Evolutionary conservation across 2,797 vertebrate species (phyloP), one percentile per base, ranked within the genome.

Genomic region (Oreochromis mossambicus): DNA sequence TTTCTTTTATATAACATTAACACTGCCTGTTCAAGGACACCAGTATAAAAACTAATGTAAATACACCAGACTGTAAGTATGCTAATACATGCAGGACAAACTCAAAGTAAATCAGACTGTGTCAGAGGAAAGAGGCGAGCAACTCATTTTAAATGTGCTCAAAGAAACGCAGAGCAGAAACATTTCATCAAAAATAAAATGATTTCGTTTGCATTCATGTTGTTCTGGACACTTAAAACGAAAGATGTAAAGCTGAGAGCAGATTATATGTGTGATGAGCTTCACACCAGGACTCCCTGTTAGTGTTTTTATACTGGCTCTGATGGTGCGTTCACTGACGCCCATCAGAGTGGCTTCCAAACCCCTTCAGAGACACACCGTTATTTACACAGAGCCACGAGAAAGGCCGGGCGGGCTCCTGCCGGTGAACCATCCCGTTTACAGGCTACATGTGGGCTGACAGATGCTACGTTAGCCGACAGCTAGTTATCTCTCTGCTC

Each of bases 191-290:
- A 63, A 61, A 5, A n/a, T 1, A 19, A 61, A 34, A 19, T 11
- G 10, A 63, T 38, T 0, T 36, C 1, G 61, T 66, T 66, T 38
- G 1, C 11, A 0, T 8, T 38, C 6, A 13, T 38, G 19, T 21
- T 12, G 61, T 14, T 14, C 4, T 6, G 61, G n/a, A 66, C 34
- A 19, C 12, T 14, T 43, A 13, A 41, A 41, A 41, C 4, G 38
- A 41, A 41, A 41, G 10, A 11, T 41, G 8, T 41, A 10, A 41
- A 41, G 41, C 43, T 46, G 13, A 46, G 15, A 15, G 13, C 43
- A 9, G 36, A 10, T 1, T 36, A 3, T 36, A 4, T 8, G 36
- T 36, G 3, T 36, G 43, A 26, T 3, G 34, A 41, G n/a, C 63
- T 0, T 4, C n/a, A 21, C 63, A 41, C 36, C n/a, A 41, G 38